Evolutionary conservation across 2,888 invertebrate genomes (phyloP), one percentile per base, ranked within the genome.

Genomic region (Caenorhabditis sp.): DNA sequence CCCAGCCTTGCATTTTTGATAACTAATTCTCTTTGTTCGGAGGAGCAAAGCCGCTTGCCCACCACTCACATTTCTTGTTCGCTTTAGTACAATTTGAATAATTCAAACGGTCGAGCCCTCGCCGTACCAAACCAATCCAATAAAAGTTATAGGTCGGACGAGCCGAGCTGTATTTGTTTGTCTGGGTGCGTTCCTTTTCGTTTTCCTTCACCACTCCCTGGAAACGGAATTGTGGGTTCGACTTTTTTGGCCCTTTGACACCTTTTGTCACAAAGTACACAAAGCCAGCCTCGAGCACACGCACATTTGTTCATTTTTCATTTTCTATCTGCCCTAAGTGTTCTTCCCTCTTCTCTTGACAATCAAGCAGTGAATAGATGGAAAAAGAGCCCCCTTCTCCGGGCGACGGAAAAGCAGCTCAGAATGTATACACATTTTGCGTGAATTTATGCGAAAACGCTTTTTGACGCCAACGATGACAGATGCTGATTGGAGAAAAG

Each of bases 391-490:
- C n/a, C n/a, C n/a, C n/a, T n/a, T n/a, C n/a, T n/a, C n/a, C n/a
- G n/a, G n/a, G n/a, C n/a, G n/a, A n/a, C n/a, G n/a, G n/a, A n/a
- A 39, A 35, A 55, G 55, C 30, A 15, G 56, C 30, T 17, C 48
- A 27, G 48, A 56, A 48, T 68, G 68, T 68, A 52, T 68, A 68
- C 58, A 68, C 58, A 66, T 68, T 58, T 41, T 58, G 58, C 52
- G 58, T 68, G 68, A 68, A 68, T 68, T 58, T 68, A 68, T 68
- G 68, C 68, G 58, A 43, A 59, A 58, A 52, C 58, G 68, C 58
- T 68, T 59, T 66, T 50, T 58, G 58, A 68, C 68, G 68, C 70
- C 70, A 59, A 52, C 59, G 53, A 70, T 70, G 70, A 70, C 70
- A 70, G 70, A 70, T 70, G 70, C 59, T 70, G 70, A 70, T 70